phyloP scores from a whole-genome alignment of 1,140 invertebrate genomes.

The Phthorimaea operculella region DNA sequence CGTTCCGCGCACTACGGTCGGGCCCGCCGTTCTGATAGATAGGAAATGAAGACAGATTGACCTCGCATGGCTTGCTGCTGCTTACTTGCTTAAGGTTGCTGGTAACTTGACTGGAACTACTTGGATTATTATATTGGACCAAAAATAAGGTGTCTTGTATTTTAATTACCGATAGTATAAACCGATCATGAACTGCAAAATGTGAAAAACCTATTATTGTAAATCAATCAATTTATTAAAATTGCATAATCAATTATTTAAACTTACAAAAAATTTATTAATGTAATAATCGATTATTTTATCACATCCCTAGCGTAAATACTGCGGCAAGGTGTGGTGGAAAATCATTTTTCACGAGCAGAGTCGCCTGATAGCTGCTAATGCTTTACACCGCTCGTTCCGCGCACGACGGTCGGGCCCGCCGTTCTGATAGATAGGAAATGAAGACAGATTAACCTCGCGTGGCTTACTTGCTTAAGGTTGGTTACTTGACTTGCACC shows the following conservation, averaged over 20 bases:
- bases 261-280: too few relatives aligned
- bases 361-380: constrained; percentile 54
- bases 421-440: constrained; percentile 62
- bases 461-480: constrained; percentile 55
- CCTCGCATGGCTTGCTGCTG: constrained; percentile 56
- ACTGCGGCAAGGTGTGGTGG: constrained; percentile 42
- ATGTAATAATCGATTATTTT: too few relatives aligned
- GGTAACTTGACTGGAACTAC: constrained; percentile 25
- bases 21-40: constrained; percentile 56
- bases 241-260: too few relatives aligned
- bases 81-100: constrained; percentile 39
- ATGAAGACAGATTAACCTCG: constrained; percentile 64
- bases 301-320: constrained; percentile 39
- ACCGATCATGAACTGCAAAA: too few relatives aligned
- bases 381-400: constrained; percentile 49
- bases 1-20: constrained; percentile 37
- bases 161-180: too few relatives aligned
- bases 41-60: constrained; percentile 66
- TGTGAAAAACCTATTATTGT: too few relatives aligned
- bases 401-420: constrained; percentile 36
- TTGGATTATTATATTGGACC: too few relatives aligned
- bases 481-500: constrained; percentile 24
- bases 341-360: constrained; percentile 61
- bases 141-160: too few relatives aligned
- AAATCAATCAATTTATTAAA: too few relatives aligned